These are phyloP conservation scores for Plecotus auritus DNA, from an alignment of 2,113 vertebrate species.

Conservation along the genomic window DNA sequence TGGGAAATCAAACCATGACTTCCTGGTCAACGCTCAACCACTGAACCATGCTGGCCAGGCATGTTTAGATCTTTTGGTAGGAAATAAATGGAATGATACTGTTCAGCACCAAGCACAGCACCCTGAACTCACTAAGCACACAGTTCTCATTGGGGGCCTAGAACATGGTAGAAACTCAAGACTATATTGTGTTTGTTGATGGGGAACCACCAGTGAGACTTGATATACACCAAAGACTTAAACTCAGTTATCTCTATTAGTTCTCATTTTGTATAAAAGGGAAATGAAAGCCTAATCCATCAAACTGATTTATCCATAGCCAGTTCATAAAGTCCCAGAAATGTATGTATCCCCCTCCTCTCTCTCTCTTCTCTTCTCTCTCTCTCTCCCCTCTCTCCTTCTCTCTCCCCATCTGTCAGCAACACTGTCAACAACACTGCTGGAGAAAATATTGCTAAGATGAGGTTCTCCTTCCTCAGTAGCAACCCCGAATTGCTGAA, in stretches of 20 bases:
- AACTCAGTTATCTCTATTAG: background rate
- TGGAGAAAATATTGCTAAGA: fast-evolving
- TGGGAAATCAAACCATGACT: too few relatives aligned
- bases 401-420: background rate
- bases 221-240: background rate
- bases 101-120: background rate
- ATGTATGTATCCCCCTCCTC: background rate
- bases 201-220: background rate
- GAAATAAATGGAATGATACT: background rate
- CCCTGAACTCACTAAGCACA: background rate
- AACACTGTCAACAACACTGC: too few relatives aligned
- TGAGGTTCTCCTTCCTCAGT: background rate
- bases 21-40: too few relatives aligned
- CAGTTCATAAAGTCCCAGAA: background rate
- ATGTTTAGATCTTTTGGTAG: background rate
- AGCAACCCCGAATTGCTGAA: background rate
- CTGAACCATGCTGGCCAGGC: too few relatives aligned
- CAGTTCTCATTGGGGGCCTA: background rate
- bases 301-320: background rate
- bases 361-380: too few relatives aligned
- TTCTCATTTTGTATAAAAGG: background rate
- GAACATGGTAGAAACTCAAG: background rate
- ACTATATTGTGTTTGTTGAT: background rate
- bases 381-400: too few relatives aligned
- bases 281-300: background rate